phyloP scores from a whole-genome alignment of 2,797 vertebrate genomes.

The Macropus fuliginosus region DNA sequence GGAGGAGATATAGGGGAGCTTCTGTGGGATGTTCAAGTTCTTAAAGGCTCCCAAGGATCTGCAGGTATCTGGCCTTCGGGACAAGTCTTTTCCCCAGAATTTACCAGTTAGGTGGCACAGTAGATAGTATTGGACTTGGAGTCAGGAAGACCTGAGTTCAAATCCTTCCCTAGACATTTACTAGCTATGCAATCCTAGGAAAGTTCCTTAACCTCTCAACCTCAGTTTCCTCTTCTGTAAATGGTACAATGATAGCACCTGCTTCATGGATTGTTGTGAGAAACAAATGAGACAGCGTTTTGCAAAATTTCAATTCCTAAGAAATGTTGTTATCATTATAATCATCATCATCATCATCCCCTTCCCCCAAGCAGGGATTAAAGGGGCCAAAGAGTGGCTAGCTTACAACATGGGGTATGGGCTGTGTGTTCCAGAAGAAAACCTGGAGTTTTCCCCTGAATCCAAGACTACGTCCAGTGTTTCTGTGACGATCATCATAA shows the following conservation, averaged over 20 bases:
- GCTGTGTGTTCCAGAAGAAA: background rate
- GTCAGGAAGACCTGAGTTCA: background rate
- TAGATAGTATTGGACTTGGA: background rate
- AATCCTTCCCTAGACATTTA: background rate
- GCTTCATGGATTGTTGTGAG: background rate
- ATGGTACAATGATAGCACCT: background rate
- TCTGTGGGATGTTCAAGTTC: background rate
- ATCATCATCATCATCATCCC: background rate
- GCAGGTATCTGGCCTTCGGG: background rate
- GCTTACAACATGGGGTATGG: background rate
- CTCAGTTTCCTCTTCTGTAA: background rate
- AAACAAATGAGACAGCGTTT: background rate
- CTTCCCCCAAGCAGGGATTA: background rate
- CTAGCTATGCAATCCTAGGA: background rate
- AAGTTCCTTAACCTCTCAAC: background rate
- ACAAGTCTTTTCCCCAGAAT: background rate
- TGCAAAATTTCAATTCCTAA: background rate
- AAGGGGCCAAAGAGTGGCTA: background rate
- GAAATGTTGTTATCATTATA: background rate
- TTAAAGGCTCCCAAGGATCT: background rate
- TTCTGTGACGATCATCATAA: accelerated
- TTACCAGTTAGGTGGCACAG: background rate
- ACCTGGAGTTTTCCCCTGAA: background rate
- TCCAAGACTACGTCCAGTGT: background rate
- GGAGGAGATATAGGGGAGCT: background rate